Evolutionary conservation across 1,140 invertebrate genomes (phyloP), one percentile per base, ranked within the genome.

Genomic region (Subanguina moxae): DNA sequence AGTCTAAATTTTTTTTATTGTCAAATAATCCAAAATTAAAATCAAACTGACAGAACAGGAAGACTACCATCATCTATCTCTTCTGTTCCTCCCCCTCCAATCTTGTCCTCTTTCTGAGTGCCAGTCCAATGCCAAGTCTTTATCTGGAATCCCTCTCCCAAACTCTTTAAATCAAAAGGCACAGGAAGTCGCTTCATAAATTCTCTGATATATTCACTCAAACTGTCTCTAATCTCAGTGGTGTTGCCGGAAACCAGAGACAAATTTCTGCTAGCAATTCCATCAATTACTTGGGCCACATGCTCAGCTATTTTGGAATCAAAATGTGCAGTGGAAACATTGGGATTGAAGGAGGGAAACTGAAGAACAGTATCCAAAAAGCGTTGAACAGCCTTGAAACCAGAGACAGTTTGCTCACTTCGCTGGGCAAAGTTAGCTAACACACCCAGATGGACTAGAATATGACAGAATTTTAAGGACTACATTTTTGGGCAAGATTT

Each of bases 261-360:
- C 21, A 76, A 45, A 64, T 76, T 78, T 42, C 66, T 62, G 19
- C 62, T 13, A 11, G 62, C 46, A 38, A 76, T 61, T 17, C 52
- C 56, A 19, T 76, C 74, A 23, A 76, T 25, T 21, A 76, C 74
- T 43, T 78, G 76, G 9, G 72, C 72, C 7, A 69, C 66, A 45
- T 76, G 76, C 65, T 76, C 76, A 9, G 74, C 74, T 25, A 76
- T 78, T 67, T 75, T 78, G 32, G 71, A 46, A 62, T 76, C 74
- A 43, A 78, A 76, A 43, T 78, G 64, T 5, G 64, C 72, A n/a
- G 62, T 57, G 13, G 62, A 43, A 32, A 71, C 57, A 45, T 61
- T 65, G 19, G 62, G 45, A 23, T 76, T 38, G 57, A 76, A 76
- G 19, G 74, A 58, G 25, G 74, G 74, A 48, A 78, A 78, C 19